Evolutionary conservation across 2,797 vertebrate species (phyloP), one percentile per base, ranked within the genome.

Genomic region (Mormyrus hasselquistii): DNA sequence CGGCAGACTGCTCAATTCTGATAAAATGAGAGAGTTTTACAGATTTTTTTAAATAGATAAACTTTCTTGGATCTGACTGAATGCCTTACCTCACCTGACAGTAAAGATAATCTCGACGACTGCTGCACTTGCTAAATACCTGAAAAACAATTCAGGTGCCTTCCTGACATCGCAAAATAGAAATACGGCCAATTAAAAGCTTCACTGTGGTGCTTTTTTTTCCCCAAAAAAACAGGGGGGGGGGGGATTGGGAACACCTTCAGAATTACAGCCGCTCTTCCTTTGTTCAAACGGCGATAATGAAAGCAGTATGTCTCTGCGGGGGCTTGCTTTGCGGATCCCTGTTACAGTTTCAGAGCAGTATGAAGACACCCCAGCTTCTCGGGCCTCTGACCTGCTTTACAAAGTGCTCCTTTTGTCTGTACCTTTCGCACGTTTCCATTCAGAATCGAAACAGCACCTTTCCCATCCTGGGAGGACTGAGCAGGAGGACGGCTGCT

Each of bases 281-380:
- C 88, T 89, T 89, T 89, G 88, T 89, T 86, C 59, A 53, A 50
- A 73, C 34, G 19, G 44, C 50, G 47, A 41, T 86, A 86, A 86
- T 89, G 86, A 89, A 89, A 89, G 86, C 59, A 14, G 9, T 3
- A 16, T n/a, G 47, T 53, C 83, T 69, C 62, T 89, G 69, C 83
- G 12, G 25, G 88, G 62, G 47, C 62, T 86, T 9, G 38, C 41
- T 69, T 86, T 85, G 59, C 82, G 41, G 82, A 69, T 89, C 83
- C 57, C 85, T 29, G 86, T 83, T 89, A 86, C 88, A 86, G 59
- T 89, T 76, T 85, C 59, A 29, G 88, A 89, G 88, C 88, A 69
- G 53, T 49, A 9, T 73, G 88, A 73, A 86, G 88, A 53, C 49
- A 44, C 62, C 88, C 76, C 49, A 57, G 25, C 65, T 52, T 50